Evolutionary conservation across 2,797 vertebrate genomes (phyloP), one percentile per base, ranked within the genome.

Genomic region (Clarias laeviceps): DNA sequence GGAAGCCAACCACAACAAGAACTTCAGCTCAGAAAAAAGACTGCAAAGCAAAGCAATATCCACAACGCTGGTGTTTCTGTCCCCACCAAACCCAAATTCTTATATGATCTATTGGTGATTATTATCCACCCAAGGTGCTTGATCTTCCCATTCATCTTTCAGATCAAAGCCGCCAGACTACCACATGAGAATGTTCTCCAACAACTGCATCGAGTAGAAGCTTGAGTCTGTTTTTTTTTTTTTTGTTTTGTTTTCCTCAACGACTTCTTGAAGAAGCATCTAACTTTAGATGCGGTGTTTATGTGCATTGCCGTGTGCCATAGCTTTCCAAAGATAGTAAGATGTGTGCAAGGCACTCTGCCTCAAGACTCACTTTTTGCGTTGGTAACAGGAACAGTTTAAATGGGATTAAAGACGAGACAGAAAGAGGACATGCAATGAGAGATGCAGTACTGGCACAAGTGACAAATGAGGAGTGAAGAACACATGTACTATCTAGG

Each of bases 211-310:
- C 18, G 5, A 74, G 27, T 1, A 20, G 54, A 57, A 9, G 50
- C 54, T 74, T 0, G 0, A 57, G 32, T 76, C 77, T 88, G 88
- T 77, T 88, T 85, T 83, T 85, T 88, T 88, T 83, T 40, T 61
- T 37, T 88, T 82, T 54, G 79, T 81, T n/a, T n/a, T n/a, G n/a
- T n/a, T n/a, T n/a, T n/a, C n/a, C n/a, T 85, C 81, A 64, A 72
- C 22, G 50, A 82, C 83, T 82, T 83, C 77, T 83, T 85, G 54
- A 85, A 85, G 70, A 64, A 76, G 68, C 69, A 34, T 70, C 77
- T 85, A 86, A 86, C 65, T 88, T 85, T 83, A 86, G 83, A 84
- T 81, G 65, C 40, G 65, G 62, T 40, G 32, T 85, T 66, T 4
- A 50, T 80, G 72, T 4, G n/a, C 24, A 5, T 80, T 11, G 54